A percentile compares a stretch with the other conserved stretches of the same genome.
phyloP scores from a whole-genome alignment of 1,140 invertebrate genomes.

The Panulirus ornatus region DNA sequence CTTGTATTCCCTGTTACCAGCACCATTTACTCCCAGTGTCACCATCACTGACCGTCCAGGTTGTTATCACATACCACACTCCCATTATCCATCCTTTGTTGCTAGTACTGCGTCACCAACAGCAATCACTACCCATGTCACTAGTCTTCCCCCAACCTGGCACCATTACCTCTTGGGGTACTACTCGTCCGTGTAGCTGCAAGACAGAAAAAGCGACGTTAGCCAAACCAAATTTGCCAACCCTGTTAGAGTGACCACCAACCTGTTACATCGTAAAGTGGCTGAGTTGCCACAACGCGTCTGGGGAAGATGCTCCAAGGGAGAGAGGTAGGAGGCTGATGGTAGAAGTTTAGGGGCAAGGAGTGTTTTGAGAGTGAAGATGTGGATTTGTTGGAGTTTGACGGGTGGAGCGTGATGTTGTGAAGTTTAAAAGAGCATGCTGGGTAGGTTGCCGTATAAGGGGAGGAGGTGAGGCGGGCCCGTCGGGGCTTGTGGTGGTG shows the following conservation, averaged over 20 bases:
- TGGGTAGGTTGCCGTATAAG: background rate
- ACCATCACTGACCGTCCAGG: no score
- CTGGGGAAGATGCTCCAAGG: background rate
- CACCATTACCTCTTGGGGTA: background rate
- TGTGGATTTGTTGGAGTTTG: background rate
- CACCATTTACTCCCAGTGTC: no score
- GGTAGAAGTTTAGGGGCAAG: no score
- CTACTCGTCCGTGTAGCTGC: background rate
- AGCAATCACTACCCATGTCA: background rate
- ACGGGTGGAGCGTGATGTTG: background rate
- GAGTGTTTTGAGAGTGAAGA: background rate
- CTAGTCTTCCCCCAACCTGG: background rate
- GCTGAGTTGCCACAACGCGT: no score
- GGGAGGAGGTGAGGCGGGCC: background rate
- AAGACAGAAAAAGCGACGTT: background rate
- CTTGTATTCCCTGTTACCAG: no score
- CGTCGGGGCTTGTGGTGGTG: background rate
- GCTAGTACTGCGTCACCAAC: no score
- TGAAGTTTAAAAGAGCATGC: conserved; percentile 1
- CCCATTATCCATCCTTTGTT: no score
- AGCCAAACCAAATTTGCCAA: background rate
- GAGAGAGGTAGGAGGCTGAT: no score
- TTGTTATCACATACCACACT: no score
- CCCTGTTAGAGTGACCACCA: conserved; percentile 7
- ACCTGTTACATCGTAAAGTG: no score